Base-by-base conservation (phyloP, 2,888 invertebrate genomes). In the Caenorhabditis parvicauda region DNA sequence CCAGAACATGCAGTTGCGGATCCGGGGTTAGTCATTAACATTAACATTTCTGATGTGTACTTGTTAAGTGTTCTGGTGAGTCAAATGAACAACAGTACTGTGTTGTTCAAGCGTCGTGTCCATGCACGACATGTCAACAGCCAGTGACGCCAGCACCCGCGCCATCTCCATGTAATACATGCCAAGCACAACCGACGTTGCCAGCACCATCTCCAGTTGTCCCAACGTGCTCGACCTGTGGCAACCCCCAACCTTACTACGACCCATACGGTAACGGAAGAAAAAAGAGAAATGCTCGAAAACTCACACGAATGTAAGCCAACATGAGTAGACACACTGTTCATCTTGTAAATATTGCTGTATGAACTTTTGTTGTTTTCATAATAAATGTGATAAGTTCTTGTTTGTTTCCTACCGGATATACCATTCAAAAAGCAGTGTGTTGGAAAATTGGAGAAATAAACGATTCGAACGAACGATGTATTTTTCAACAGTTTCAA, bases 191-290 rank as follows among this genome's bases (percentile, higher is more conserved):
- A 37, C 59, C 59, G 37, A 28, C 50, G 2, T 25, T 50, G 7
- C n/a, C n/a, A n/a, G 17, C 43, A 2, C 43, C 43, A 43, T n/a
- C 19, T 38, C n/a, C n/a, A 38, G 21, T 27, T n/a, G 3, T 19
- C 9, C 55, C 58, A 55, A 47, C 63, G 12, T 64, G 67, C 44
- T 59, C 56, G 2, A 64, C 67, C 6, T 68, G 67, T 44, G 67
- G 67, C 22, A 53, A 54, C 24, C 41, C 63, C 38, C 61, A 58
- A 24, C 64, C 64, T 17, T 61, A 50, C 46, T 68, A 68, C 50
- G 59, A 68, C 49, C 67, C 67, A 21, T 68, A 68, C 44, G 64
- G 64, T 50, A 62, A 63, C 45, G 63, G 63, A 55, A 54, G 54
- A 48, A 63, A 54, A 35, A 62, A 62, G 46, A 42, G 54, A 60